A percentile compares a stretch with the other conserved stretches of the same genome.
Conservation (phyloP, 2,888 invertebrate genomes). For the Hemaris fuciformis region DNA sequence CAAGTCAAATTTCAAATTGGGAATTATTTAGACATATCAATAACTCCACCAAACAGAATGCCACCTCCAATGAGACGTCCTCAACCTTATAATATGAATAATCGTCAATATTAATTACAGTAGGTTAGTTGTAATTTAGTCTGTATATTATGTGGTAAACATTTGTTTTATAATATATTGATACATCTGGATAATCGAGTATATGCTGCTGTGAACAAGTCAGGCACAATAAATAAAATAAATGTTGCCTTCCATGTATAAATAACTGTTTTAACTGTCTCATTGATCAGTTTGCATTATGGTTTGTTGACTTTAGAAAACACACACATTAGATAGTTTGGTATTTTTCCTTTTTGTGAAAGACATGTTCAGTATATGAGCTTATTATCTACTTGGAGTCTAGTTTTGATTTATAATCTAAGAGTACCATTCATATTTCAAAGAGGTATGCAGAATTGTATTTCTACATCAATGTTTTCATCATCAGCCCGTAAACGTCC, state of each 20-base stretch:
- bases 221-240: background rate
- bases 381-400: too few species aligned
- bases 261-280: too few species aligned
- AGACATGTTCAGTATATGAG: too few species aligned
- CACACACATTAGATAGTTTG: too few species aligned
- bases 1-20: slow-evolving; percentile 96
- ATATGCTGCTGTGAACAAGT: background rate
- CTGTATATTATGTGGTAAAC: background rate
- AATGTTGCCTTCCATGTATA: background rate
- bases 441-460: too few species aligned
- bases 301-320: too few species aligned
- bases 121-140: background rate
- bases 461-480: too few species aligned
- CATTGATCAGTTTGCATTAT: too few species aligned
- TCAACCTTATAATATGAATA: slow-evolving; percentile 83
- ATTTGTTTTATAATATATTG: background rate
- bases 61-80: slow-evolving; percentile 87
- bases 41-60: slow-evolving; percentile 90
- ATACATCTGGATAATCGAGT: background rate
- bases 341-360: too few species aligned
- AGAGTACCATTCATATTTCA: too few species aligned
- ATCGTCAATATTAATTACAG: slow-evolving; percentile 71
- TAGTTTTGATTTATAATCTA: too few species aligned
- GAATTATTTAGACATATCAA: slow-evolving; percentile 98
- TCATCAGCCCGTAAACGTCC: too few species aligned